These are phyloP conservation scores for Nudaria mundana DNA, from an alignment of 2,888 invertebrate genomes.

Conservation along the genomic window DNA sequence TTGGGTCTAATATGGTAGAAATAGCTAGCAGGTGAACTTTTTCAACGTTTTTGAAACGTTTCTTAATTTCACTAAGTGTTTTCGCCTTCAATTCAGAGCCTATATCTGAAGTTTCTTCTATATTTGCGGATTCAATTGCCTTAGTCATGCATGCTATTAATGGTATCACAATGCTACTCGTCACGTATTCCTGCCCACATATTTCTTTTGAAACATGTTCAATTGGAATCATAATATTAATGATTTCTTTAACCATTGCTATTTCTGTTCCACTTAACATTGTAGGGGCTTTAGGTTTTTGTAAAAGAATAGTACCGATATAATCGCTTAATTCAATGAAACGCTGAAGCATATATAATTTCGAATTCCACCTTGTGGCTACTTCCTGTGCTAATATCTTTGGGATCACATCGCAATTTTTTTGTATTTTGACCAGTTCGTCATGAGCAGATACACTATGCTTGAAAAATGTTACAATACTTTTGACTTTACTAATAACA, in stretches of 20 bases:
- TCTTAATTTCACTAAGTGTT: constrained; percentile 1
- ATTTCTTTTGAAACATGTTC: constrained; percentile 1
- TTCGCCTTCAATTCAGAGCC: constrained; percentile 1
- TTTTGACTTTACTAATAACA: constrained; percentile 3
- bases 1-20: constrained; percentile 3
- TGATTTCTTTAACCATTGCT: constrained; percentile 5
- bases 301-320: constrained; percentile 3
- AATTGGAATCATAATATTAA: constrained; percentile 1
- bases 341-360: constrained; percentile 14
- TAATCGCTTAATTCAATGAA: constrained; percentile 2
- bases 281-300: constrained; percentile 3
- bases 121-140: constrained; percentile 2
- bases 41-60: constrained; percentile 1
- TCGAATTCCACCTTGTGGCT: constrained; percentile 18
- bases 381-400: constrained; percentile 14
- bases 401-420: constrained; percentile 3
- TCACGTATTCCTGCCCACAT: neutral
- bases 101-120: constrained; percentile 2
- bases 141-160: constrained; percentile 3
- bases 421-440: constrained; percentile 1
- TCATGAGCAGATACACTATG: constrained; percentile 2
- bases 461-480: constrained; percentile 1
- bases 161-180: constrained; percentile 1
- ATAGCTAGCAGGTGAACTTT: constrained; percentile 2
- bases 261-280: constrained; percentile 5